Evolutionary conservation across 2,888 invertebrate genomes (phyloP), one percentile per base, ranked within the genome.

Genomic region (Meandrusa payeni): DNA sequence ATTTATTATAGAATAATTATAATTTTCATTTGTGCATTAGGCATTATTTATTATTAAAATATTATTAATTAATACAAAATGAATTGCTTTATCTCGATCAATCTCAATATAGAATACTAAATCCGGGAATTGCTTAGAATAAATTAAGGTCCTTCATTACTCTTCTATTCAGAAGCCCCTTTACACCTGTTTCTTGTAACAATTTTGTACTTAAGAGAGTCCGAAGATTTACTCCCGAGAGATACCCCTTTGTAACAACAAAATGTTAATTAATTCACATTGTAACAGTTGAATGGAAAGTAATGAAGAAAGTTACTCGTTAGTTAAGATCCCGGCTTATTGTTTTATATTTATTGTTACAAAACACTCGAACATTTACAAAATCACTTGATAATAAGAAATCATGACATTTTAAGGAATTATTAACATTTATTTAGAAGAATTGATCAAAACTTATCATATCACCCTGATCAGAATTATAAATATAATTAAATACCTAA

Each of bases 271-370:
- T 36, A 36, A 34, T 26, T 36, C 15, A 17, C 24, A 36, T 6
- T 12, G 13, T 34, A 22, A 13, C 23, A 36, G 36, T 13, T 24
- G 36, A 36, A 24, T 36, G 10, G 24, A 26, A 36, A 36, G 23
- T 36, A 36, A 36, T 26, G 12, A 36, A 36, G 24, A 26, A 36
- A 24, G 36, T 26, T 24, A 19, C 32, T 19, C 11, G 19, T 32
- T 32, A 32, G 19, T 32, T 20, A 32, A 19, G 6, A 32, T 9
- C 2, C 9, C 15, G 11, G 20, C 20, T 19, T 20, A 32, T 32
- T 32, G 32, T 32, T 32, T 32, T 32, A 20, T 20, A 32, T 32
- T 32, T 20, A 32, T 19, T 20, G 32, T 11, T 17, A 32, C 19
- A 32, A 32, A 32, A 32, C 32, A 32, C 32, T 32, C 11, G 19